Percentiles rank a stretch among this genome's conserved stretches.
Conservation (phyloP, 1,140 invertebrate genomes). For the Spodoptera litura region DNA sequence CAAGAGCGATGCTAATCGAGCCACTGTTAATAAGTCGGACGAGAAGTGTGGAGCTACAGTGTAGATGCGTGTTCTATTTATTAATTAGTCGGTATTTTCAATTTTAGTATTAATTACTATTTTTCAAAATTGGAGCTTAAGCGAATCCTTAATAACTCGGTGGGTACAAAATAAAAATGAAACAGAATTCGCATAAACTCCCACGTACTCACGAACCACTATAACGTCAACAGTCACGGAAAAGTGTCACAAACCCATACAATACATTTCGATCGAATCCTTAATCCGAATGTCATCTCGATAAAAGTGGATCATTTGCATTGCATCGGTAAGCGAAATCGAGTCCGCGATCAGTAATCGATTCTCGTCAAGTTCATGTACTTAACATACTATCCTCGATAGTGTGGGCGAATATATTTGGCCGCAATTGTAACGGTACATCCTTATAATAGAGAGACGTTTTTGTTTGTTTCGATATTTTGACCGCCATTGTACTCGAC, state of each 20-base stretch:
- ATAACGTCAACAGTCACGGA: no score
- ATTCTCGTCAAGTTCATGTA: slow-evolving; percentile 66
- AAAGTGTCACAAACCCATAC: no score
- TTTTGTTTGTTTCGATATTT: slow-evolving; percentile 14
- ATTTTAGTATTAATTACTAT: no score
- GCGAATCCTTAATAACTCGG: no score
- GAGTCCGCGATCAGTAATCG: slow-evolving; percentile 47
- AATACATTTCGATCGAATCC: background rate
- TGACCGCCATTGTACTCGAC: background rate
- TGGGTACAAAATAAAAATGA: no score
- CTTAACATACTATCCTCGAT: slow-evolving; percentile 71
- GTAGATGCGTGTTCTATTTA: slow-evolving; percentile 7
- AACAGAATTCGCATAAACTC: no score
- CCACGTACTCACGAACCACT: no score
- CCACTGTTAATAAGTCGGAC: slow-evolving; percentile 10
- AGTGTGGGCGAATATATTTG: slow-evolving; percentile 55
- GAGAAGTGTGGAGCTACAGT: background rate
- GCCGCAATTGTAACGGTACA: slow-evolving; percentile 57
- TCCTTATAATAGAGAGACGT: slow-evolving; percentile 46
- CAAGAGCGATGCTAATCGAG: slow-evolving; percentile 25
- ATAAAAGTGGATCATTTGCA: slow-evolving; percentile 50
- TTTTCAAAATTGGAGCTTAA: no score
- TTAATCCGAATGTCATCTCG: slow-evolving; percentile 23
- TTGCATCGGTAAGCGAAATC: slow-evolving; percentile 59
- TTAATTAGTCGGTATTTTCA: no score